A percentile compares a stretch with the other conserved stretches of the same genome.
Conservation (phyloP, 2,797 vertebrate species). For the Sebastolobus alascanus region DNA sequence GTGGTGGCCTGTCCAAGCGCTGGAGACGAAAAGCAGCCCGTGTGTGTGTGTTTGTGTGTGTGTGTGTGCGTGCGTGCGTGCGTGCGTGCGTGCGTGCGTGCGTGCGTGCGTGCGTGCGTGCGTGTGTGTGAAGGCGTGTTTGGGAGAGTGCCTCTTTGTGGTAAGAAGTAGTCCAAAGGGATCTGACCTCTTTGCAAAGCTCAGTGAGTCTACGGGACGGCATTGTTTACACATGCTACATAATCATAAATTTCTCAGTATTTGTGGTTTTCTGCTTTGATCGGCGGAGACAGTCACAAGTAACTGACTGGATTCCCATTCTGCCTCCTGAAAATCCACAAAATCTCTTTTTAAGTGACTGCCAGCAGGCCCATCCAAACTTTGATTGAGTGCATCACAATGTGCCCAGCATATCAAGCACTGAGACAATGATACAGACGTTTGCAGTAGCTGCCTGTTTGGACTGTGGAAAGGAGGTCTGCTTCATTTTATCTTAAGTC, state of each 20-base stretch:
- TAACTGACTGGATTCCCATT: slow-evolving; percentile 63
- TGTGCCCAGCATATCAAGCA: slow-evolving; percentile 74
- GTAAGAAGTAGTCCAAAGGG: slow-evolving; percentile 58
- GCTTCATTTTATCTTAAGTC: slow-evolving; percentile 59
- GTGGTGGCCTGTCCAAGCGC: slow-evolving; percentile 77
- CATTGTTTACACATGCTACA: slow-evolving; percentile 57
- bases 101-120: slow-evolving; percentile 24
- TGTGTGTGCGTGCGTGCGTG: slow-evolving; percentile 33
- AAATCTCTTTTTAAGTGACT: slow-evolving; percentile 75
- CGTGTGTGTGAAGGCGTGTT: slow-evolving; percentile 9
- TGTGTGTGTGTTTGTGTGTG: slow-evolving; percentile 31
- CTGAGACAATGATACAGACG: slow-evolving; percentile 45
- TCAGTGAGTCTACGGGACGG: slow-evolving; percentile 42
- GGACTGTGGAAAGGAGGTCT: slow-evolving; percentile 27
- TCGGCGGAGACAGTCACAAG: slow-evolving; percentile 50
- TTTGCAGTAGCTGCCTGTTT: slow-evolving; percentile 46
- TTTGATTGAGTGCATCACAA: slow-evolving; percentile 74
- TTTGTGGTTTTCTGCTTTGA: slow-evolving; percentile 59
- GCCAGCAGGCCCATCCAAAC: slow-evolving; percentile 72
- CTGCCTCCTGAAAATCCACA: slow-evolving; percentile 73
- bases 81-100: slow-evolving; percentile 14
- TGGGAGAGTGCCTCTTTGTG: slow-evolving; percentile 41
- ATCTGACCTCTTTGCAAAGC: slow-evolving; percentile 72
- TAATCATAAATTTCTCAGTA: slow-evolving; percentile 69
- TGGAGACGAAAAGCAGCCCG: slow-evolving; percentile 58